Base-by-base conservation (phyloP, 2,888 invertebrate species). In the Hanleya hanleyi region DNA sequence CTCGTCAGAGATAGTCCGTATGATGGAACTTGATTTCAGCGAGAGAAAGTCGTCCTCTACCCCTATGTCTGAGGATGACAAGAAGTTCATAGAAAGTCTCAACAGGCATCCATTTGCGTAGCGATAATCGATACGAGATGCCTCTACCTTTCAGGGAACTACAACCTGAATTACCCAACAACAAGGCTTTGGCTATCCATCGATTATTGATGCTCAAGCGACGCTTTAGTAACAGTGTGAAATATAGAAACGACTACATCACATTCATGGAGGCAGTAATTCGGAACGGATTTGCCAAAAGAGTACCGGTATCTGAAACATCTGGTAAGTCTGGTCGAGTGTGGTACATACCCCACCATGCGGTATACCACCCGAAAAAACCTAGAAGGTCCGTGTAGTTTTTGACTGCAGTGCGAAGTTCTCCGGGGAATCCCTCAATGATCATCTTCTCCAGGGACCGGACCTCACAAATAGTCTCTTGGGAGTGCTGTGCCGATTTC, bases 381-480 rank as follows among this genome's bases (percentile, higher is more conserved):
- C 75, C 72, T 18, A 38, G 9, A 73, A 73, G 57, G 33, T 67
- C 26, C 0, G 71, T 0, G 73, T 77, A 7, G 78, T 76, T 0
- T 80, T 82, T 26, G 77, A 80, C 49, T 79, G 77, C 41, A 74
- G 70, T 35, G 76, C 80, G 4, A 62, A 29, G 12, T 79, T 64
- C 33, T 36, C 57, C 12, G 67, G 62, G 12, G 2, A n/a, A 1
- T 66, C 64, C 0, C 35, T 79, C n/a, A 80, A 77, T 32, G 47
- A 68, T 18, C 70, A 73, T 66, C 50, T 76, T 37, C 67, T 77
- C 0, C 69, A 72, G 22, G 80, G 78, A 5, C 77, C 79, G 12
- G 78, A 81, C 50, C 41, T 75, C 22, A 77, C 70, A 7, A 78
- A 75, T 67, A 64, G 7, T 1, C 33, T 77, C 0, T n/a, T 77